Conservation (phyloP, 2,113 vertebrate species). For the Chloroceryle aenea region DNA sequence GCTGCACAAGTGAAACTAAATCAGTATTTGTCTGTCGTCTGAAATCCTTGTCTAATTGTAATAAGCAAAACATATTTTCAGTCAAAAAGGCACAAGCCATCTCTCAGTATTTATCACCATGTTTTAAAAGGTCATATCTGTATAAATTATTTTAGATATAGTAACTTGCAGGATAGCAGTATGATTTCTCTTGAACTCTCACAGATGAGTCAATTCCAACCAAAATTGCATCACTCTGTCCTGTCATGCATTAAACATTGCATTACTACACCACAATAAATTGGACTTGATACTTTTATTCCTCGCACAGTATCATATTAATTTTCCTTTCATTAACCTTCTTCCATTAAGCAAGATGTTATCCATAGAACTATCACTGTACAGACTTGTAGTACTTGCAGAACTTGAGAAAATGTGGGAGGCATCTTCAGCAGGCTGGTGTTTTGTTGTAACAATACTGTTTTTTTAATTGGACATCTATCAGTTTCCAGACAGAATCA, state of each 20-base stretch:
- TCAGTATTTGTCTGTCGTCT: background rate
- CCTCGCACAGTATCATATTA: background rate
- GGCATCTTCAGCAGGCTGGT: background rate
- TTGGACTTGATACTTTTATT: background rate
- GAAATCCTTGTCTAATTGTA: background rate
- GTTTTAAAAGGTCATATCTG: background rate
- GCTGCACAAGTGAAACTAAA: background rate
- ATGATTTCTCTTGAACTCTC: background rate
- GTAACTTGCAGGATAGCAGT: background rate
- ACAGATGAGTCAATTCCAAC: slow-evolving; percentile 20
- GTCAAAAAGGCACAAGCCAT: background rate
- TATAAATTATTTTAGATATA: background rate
- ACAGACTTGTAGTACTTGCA: background rate
- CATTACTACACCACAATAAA: background rate
- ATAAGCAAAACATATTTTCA: background rate
- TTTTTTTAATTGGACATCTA: background rate
- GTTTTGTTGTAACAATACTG: background rate
- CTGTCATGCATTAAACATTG: background rate
- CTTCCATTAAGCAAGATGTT: background rate
- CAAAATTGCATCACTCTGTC: slow-evolving; percentile 51
- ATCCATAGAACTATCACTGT: background rate
- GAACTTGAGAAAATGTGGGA: background rate
- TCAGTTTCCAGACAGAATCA: background rate
- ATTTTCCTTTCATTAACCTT: background rate
- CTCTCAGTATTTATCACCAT: background rate